Evolutionary conservation across 2,797 vertebrate species (phyloP).

Genomic region (Tenualosa ilisha): DNA sequence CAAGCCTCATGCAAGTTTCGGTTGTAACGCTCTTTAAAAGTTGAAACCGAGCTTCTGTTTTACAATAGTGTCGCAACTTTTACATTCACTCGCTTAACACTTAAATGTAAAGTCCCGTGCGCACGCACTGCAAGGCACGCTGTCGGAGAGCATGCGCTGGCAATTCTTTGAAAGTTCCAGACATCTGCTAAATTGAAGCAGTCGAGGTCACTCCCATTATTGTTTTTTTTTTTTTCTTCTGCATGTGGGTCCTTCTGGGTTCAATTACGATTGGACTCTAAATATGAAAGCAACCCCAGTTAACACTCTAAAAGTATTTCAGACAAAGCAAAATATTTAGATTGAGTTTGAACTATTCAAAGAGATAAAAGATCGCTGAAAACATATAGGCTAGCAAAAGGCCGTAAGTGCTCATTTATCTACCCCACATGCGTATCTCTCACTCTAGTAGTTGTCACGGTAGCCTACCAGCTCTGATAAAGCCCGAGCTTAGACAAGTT

Average conservation of each 20-base stretch:
- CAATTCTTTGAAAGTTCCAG: neutral
- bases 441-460: too few relatives aligned
- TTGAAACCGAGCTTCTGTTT: neutral
- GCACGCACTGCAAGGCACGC: neutral
- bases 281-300: conserved; percentile 3
- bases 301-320: neutral
- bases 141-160: neutral
- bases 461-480: too few relatives aligned
- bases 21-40: conserved; percentile 1
- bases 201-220: neutral
- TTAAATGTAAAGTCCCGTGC: neutral
- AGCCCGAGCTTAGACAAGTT: neutral
- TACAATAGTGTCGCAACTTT: neutral
- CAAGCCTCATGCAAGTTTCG: conserved; percentile 41
- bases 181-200: conserved; percentile 21
- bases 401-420: too few relatives aligned
- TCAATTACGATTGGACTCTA: conserved; percentile 13
- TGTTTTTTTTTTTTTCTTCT: neutral
- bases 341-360: neutral
- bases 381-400: too few relatives aligned
- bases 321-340: conserved; percentile 11
- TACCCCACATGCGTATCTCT: too few relatives aligned
- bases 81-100: neutral
- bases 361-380: neutral
- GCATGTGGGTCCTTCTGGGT: neutral